Evolutionary conservation across 2,797 vertebrate genomes (phyloP), one percentile per base, ranked within the genome.

Genomic region (Knipowitschia caucasica): DNA sequence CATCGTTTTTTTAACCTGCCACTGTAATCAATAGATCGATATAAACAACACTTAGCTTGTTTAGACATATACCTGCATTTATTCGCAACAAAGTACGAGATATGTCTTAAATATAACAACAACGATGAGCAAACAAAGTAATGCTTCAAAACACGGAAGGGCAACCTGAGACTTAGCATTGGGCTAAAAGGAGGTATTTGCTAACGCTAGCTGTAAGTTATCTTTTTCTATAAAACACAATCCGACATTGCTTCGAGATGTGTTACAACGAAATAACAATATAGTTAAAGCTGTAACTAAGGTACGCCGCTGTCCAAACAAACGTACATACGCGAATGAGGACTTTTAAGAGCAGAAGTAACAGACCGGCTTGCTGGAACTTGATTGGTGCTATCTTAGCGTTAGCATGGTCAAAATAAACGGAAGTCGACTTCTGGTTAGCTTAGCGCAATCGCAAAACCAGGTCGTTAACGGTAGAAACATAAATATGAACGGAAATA

Each of bases 391-490:
- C n/a, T n/a, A n/a, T n/a, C n/a, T 49, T 74, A 84, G 69, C 75
- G n/a, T 66, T 80, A 75, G 69, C 75, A 62, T 56, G 77, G 46
- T 30, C 17, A 11, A 11, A 38, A 52, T n/a, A 52, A 52, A 80
- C 83, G 84, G 84, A 86, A 86, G 78, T 80, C 61, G 56, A 78
- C 55, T 70, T 43, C 30, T 71, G 53, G 58, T 50, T 58, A 53
- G 73, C 75, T 72, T 34, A 12, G 12, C 80, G 50, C 62, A 11
- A 26, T 7, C 36, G 27, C 59, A 50, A 52, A 54, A 58, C 36
- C n/a, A n/a, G n/a, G n/a, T n/a, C n/a, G n/a, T n/a, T 31, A 65
- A 67, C 63, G 25, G 36, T 3, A 46, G 33, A 61, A 73, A 75
- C 3, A 4, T 0, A 15, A 1, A 3, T 10, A 10, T 3, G 1